Conservation (phyloP, 1,140 invertebrate genomes). For the Mycetomoellerius zeteki region DNA sequence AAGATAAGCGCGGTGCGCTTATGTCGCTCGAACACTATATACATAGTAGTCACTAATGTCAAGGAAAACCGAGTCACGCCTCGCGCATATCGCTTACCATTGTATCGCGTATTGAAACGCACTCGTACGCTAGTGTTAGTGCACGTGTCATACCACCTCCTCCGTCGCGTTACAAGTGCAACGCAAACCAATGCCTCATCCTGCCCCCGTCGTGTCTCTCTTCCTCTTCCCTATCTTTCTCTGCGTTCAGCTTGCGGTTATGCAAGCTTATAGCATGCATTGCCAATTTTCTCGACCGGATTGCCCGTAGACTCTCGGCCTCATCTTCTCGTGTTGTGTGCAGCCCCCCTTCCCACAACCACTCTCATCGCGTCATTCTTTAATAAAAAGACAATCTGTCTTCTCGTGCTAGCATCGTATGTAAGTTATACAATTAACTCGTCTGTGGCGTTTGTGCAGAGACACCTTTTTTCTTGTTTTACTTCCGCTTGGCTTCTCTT, state of each 20-base stretch:
- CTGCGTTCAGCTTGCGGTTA: constrained; percentile 36
- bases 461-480: constrained; percentile 18
- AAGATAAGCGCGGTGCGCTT: constrained; percentile 45
- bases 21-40: constrained; percentile 45
- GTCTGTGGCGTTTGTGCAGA: not conserved
- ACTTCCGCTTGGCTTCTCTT: constrained; percentile 48
- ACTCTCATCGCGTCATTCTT: not conserved
- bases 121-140: not conserved
- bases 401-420: constrained; percentile 11
- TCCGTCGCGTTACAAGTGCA: constrained; percentile 9
- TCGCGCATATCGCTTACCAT: constrained; percentile 12
- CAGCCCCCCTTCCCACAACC: not conserved
- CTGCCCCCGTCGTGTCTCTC: not conserved
- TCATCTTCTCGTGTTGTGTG: constrained; percentile 6
- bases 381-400: constrained; percentile 51
- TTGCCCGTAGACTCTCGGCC: constrained; percentile 11
- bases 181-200: not conserved
- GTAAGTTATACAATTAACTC: constrained; percentile 58
- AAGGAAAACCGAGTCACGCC: constrained; percentile 74
- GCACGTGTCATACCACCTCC: constrained; percentile 28
- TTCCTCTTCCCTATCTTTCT: not conserved
- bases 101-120: not conserved
- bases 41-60: constrained; percentile 78
- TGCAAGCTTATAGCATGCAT: constrained; percentile 52
- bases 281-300: constrained; percentile 62